Percentiles rank a stretch among this genome's conserved stretches.
These are phyloP conservation scores for Phymorhynchus buccinoides DNA, from an alignment of 1,140 invertebrate species.

Conservation along the genomic window DNA sequence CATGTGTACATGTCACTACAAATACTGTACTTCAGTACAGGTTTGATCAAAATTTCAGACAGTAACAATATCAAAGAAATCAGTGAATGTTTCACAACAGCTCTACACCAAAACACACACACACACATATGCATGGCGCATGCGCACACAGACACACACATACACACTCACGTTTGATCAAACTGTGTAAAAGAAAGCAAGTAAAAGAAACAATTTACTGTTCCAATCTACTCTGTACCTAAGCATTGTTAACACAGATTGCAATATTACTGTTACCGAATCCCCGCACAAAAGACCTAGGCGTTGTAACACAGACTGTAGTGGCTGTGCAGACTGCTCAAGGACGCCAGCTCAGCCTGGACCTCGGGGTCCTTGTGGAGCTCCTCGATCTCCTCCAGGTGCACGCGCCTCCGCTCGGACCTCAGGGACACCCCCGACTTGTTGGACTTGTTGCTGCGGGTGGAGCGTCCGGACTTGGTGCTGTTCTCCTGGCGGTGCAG, in stretches of 20 bases:
- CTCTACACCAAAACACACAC: too few relatives aligned
- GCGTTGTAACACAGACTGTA: conserved; percentile 38
- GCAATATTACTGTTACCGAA: too few relatives aligned
- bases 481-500: conserved; percentile 64
- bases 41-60: too few relatives aligned
- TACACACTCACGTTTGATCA: neutral
- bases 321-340: conserved; percentile 56
- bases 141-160: neutral
- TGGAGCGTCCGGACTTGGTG: conserved; percentile 67
- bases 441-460: conserved; percentile 73
- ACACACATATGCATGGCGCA: too few relatives aligned
- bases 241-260: too few relatives aligned
- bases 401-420: conserved; percentile 74
- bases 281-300: neutral
- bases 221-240: too few relatives aligned
- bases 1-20: too few relatives aligned
- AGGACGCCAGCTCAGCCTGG: conserved; percentile 68
- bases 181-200: neutral
- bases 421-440: conserved; percentile 73
- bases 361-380: conserved; percentile 74
- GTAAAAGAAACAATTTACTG: too few relatives aligned
- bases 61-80: too few relatives aligned
- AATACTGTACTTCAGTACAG: too few relatives aligned
- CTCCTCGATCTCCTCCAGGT: conserved; percentile 75
- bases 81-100: too few relatives aligned